Conservation (phyloP, 2,888 invertebrate genomes). For the Rhodophaea formosa region DNA sequence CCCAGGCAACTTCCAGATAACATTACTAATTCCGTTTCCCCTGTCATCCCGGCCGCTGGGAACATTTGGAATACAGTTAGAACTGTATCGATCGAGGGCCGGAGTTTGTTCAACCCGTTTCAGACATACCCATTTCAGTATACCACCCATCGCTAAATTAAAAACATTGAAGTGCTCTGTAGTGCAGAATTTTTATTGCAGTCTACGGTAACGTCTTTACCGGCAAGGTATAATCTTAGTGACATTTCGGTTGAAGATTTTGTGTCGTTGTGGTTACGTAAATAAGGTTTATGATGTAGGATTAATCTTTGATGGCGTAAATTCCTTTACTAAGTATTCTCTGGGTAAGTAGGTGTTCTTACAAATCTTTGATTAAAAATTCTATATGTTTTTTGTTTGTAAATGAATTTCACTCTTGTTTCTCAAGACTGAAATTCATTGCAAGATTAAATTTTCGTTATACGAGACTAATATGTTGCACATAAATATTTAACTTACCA, state of each 20-base stretch:
- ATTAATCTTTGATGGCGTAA: too few species aligned
- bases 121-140: conserved; percentile 21
- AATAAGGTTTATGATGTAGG: too few species aligned
- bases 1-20: not conserved
- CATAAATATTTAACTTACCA: too few species aligned
- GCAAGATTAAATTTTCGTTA: too few species aligned
- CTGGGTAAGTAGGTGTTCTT: too few species aligned
- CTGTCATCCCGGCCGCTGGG: not conserved
- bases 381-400: too few species aligned
- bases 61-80: conserved; percentile 14
- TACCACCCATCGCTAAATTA: conserved; percentile 17
- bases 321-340: too few species aligned
- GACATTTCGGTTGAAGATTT: not conserved
- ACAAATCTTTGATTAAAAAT: too few species aligned
- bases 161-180: conserved; percentile 9
- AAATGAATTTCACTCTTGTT: too few species aligned
- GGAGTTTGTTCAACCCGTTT: conserved; percentile 39
- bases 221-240: not conserved
- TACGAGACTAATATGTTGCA: too few species aligned
- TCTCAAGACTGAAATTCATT: too few species aligned
- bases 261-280: not conserved
- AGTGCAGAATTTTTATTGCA: conserved; percentile 1
- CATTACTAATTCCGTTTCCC: conserved; percentile 6
- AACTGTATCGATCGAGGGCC: conserved; percentile 36
- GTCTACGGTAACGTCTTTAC: not conserved